These are phyloP conservation scores for Steatocranus sp. DNA, from an alignment of 2,797 vertebrate species.

Conservation along the genomic window DNA sequence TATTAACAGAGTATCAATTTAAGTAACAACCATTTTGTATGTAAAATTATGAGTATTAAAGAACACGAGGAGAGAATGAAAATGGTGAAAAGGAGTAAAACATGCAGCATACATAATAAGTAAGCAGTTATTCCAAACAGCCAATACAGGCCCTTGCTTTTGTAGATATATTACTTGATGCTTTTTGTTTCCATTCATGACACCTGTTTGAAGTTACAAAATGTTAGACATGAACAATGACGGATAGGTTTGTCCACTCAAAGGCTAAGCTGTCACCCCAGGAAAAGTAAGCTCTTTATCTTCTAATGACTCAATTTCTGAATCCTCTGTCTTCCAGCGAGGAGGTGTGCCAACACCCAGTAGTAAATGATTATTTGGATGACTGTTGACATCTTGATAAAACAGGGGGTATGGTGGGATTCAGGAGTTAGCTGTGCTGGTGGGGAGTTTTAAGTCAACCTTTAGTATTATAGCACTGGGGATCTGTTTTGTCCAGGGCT, in stretches of 20 bases:
- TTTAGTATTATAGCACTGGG: constrained; percentile 38
- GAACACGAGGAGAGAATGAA: background rate
- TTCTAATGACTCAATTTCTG: constrained; percentile 41
- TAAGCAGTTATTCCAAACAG: background rate
- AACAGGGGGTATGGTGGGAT: constrained; percentile 16
- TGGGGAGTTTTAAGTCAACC: constrained; percentile 27
- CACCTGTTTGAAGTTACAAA: constrained; percentile 31
- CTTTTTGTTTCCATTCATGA: background rate
- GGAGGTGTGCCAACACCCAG: constrained; percentile 10
- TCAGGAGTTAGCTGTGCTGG: background rate
- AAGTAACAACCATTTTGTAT: background rate
- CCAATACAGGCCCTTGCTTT: background rate
- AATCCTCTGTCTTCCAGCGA: constrained; percentile 20
- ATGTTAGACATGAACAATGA: constrained; percentile 47
- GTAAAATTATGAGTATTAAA: background rate
- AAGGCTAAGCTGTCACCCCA: constrained; percentile 54
- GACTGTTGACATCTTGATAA: constrained; percentile 58
- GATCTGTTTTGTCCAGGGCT: constrained; percentile 12
- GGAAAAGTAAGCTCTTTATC: constrained; percentile 55
- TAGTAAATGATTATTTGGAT: constrained; percentile 45
- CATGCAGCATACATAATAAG: background rate
- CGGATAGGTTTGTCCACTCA: constrained; percentile 35
- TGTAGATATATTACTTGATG: background rate
- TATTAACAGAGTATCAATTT: background rate
- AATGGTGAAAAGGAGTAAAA: background rate